Evolutionary conservation across 2,113 vertebrate genomes (phyloP).

Genomic region (Arizona elegans): DNA sequence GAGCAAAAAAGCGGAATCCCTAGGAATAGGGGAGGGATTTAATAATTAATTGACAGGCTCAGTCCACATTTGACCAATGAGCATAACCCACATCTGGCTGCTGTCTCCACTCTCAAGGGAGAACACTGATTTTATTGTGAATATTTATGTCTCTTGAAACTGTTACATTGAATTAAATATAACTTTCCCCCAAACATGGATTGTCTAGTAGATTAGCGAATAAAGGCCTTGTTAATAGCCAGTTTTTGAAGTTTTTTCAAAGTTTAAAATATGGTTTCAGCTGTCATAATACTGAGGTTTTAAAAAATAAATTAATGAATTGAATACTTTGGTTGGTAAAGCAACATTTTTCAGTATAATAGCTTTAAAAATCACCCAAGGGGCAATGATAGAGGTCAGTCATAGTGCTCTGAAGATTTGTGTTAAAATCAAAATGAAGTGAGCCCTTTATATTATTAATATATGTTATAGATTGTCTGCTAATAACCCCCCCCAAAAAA

Average conservation of each 20-base stretch:
- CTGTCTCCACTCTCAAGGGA: no score
- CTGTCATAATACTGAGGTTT: slow-evolving; percentile 42
- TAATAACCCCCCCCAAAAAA: slow-evolving; percentile 53
- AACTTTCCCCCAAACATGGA: slow-evolving; percentile 1
- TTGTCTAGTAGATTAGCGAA: slow-evolving; percentile 38
- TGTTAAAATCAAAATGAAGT: slow-evolving; percentile 45
- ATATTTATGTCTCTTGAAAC: slow-evolving; percentile 22
- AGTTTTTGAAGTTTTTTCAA: neutral
- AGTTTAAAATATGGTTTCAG: slow-evolving; percentile 49
- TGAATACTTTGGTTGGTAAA: slow-evolving; percentile 56
- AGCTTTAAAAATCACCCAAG: slow-evolving; percentile 60
- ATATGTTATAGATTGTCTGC: slow-evolving; percentile 56
- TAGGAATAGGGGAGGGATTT: no score
- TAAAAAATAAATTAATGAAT: slow-evolving; percentile 41
- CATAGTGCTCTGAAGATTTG: slow-evolving; percentile 61
- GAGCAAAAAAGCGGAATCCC: no score
- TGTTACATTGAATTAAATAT: slow-evolving; percentile 10
- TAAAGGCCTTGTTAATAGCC: slow-evolving; percentile 48
- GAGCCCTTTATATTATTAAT: slow-evolving; percentile 54
- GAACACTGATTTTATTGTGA: neutral
- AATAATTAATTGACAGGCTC: no score
- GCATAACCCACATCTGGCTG: no score
- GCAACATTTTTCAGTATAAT: neutral
- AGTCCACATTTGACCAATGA: no score
- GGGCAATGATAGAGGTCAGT: slow-evolving; percentile 64